phyloP scores from a whole-genome alignment of 2,113 vertebrate genomes.

The Anolis carolinensis region DNA sequence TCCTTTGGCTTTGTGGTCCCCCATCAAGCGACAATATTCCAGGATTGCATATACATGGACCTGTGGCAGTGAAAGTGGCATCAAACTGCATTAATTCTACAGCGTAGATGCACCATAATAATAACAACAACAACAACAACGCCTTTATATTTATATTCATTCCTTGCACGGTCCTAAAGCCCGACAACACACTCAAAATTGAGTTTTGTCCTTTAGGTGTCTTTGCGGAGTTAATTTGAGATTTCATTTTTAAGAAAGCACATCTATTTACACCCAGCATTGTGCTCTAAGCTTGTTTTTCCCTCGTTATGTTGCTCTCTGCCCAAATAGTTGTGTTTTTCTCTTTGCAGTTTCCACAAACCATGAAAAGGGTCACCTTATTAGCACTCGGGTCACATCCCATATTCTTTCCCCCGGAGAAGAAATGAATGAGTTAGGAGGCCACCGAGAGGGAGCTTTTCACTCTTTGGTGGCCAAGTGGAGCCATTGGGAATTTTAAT shows the following conservation, averaged over 20 bases:
- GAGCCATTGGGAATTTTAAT: not conserved
- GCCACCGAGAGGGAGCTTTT: not conserved
- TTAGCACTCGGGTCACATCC: not conserved
- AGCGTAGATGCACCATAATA: too few species aligned
- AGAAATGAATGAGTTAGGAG: not conserved
- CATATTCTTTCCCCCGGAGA: conserved; percentile 3
- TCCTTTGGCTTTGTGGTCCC: too few species aligned
- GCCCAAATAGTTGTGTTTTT: not conserved
- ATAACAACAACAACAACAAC: too few species aligned
- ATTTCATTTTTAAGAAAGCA: too few species aligned
- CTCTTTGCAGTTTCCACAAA: rapidly evolving
- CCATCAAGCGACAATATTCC: too few species aligned
- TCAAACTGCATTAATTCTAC: too few species aligned
- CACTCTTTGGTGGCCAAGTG: not conserved
- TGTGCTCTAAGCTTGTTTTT: not conserved
- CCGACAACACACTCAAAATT: not conserved
- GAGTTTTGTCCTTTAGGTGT: not conserved
- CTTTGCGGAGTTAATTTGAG: too few species aligned
- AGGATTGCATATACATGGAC: too few species aligned
- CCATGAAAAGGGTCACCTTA: rapidly evolving
- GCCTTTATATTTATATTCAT: too few species aligned
- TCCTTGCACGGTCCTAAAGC: rapidly evolving
- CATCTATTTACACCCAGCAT: rapidly evolving
- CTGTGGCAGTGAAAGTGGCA: too few species aligned
- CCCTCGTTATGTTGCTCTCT: not conserved